These are phyloP conservation scores for Paratrypauchen microcephalus DNA, from an alignment of 2,797 vertebrate genomes.

Conservation along the genomic window DNA sequence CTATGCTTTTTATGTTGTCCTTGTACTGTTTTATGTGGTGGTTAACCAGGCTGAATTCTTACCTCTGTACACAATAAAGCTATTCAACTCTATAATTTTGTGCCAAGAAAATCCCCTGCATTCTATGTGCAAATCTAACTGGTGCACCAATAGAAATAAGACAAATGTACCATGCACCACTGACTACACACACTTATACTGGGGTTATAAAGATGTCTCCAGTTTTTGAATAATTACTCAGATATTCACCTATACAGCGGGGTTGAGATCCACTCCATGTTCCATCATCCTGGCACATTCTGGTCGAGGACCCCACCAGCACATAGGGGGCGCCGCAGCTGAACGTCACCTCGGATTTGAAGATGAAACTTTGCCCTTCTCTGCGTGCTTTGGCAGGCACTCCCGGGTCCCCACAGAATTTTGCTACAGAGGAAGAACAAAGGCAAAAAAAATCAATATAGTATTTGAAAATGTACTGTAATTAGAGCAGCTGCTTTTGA, in stretches of 20 bases:
- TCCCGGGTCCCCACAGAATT: constrained; percentile 95
- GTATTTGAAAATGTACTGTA: constrained; percentile 13
- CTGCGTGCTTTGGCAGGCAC: constrained; percentile 83
- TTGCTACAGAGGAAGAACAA: constrained; percentile 76
- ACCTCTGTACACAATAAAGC: not conserved
- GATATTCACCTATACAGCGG: constrained; percentile 88
- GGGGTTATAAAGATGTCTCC: not conserved
- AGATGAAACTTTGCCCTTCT: constrained; percentile 96
- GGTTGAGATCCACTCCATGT: constrained; percentile 91
- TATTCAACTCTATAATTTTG: not conserved
- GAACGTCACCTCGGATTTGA: constrained; percentile 90
- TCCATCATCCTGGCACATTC: constrained; percentile 89
- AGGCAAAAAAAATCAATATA: constrained; percentile 16
- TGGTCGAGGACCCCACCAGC: constrained; percentile 88
- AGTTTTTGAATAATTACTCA: not conserved
- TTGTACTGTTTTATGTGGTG: too few species aligned
- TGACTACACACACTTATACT: not conserved
- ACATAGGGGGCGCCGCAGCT: constrained; percentile 84
- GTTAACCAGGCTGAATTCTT: too few species aligned
- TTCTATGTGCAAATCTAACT: not conserved
- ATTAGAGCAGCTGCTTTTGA: constrained; percentile 6
- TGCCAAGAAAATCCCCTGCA: not conserved
- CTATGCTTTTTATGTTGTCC: too few species aligned
- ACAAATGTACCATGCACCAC: not conserved
- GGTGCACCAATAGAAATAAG: not conserved